Percentiles rank a stretch among this genome's conserved stretches.
Conservation (phyloP, 2,888 invertebrate genomes). For the Notodonta dromedarius region DNA sequence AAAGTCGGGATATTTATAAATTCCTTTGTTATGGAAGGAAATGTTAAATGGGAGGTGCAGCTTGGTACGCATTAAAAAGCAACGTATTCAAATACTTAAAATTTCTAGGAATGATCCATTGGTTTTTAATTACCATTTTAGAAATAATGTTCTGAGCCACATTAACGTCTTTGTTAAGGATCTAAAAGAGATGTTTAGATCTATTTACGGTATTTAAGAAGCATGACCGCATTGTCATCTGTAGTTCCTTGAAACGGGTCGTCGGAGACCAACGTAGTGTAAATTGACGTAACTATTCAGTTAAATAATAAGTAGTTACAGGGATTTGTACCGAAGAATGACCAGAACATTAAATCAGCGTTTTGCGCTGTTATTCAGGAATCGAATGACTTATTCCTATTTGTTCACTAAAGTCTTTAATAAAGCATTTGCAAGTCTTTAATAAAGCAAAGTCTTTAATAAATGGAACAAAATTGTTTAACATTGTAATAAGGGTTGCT, state of each 20-base stretch:
- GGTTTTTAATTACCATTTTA: not conserved
- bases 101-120: constrained; percentile 6
- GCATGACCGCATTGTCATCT: constrained; percentile 52
- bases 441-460: too few relatives aligned
- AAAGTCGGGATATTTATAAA: constrained; percentile 39
- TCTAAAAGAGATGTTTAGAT: constrained; percentile 21
- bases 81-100: not conserved
- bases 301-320: constrained; percentile 1
- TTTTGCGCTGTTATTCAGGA: too few relatives aligned
- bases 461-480: too few relatives aligned
- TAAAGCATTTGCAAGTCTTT: too few relatives aligned
- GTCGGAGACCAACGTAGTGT: constrained; percentile 56
- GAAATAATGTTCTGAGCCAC: not conserved
- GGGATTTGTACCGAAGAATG: not conserved
- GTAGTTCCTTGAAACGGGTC: constrained; percentile 59
- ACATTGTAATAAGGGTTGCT: constrained; percentile 15
- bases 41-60: constrained; percentile 22
- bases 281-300: constrained; percentile 41
- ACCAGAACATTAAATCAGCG: not conserved
- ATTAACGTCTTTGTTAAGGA: constrained; percentile 7
- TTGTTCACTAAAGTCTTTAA: too few relatives aligned
- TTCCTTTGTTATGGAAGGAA: constrained; percentile 35
- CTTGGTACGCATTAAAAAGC: constrained; percentile 6
- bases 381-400: too few relatives aligned
- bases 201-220: constrained; percentile 38